Evolutionary conservation across 2,113 vertebrate genomes (phyloP).

Genomic region (Chlamydotis undulata): DNA sequence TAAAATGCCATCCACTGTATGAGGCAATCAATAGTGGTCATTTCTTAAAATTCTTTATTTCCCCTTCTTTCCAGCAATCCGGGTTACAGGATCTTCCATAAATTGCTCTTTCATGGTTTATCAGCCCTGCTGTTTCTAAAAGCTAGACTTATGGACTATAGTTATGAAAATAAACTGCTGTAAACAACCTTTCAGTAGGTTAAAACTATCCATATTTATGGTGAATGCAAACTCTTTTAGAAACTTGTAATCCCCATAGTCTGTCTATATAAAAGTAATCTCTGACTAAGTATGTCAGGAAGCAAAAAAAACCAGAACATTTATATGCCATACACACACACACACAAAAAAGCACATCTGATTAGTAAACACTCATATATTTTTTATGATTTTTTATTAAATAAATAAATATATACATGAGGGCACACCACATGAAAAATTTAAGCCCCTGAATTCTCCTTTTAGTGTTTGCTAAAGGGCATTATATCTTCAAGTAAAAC

Average conservation of each 20-base stretch:
- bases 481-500: background rate
- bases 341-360: background rate
- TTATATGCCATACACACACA: background rate
- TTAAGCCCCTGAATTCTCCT: background rate
- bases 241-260: slow-evolving; percentile 60
- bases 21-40: slow-evolving; percentile 61
- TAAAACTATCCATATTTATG: slow-evolving; percentile 56
- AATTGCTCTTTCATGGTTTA: slow-evolving; percentile 65
- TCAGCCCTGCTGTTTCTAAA: slow-evolving; percentile 56
- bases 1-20: slow-evolving; percentile 55
- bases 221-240: slow-evolving; percentile 44
- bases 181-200: slow-evolving; percentile 52
- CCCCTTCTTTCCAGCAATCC: slow-evolving; percentile 42
- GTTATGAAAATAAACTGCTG: slow-evolving; percentile 59
- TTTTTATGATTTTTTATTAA: background rate
- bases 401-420: background rate
- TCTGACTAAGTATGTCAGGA: slow-evolving; percentile 28
- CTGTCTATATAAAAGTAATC: slow-evolving; percentile 45
- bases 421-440: background rate
- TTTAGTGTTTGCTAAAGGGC: background rate
- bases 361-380: background rate
- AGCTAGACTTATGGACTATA: slow-evolving; percentile 45
- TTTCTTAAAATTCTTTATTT: slow-evolving; percentile 71
- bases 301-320: slow-evolving; percentile 24
- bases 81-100: slow-evolving; percentile 40